Evolutionary conservation across 2,797 vertebrate genomes (phyloP), one percentile per base, ranked within the genome.

Genomic region (Staurois parvus): DNA sequence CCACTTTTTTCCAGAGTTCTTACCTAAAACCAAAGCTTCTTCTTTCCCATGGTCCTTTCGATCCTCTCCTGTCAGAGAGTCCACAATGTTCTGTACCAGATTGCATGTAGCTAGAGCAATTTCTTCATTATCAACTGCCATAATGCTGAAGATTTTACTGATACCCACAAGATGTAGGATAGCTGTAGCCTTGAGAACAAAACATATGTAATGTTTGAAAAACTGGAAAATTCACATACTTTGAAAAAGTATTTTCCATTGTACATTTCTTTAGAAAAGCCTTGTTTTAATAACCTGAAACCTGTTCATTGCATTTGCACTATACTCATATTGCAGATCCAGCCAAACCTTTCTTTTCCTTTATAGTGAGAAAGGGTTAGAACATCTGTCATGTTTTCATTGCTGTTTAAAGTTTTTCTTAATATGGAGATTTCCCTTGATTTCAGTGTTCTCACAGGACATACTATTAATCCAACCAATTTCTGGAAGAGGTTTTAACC

Each of bases 121-220:
- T 89, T 99, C 98, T 85, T 98, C 96, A 0, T 97, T 94, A 90
- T 98, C 96, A 42, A 95, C 72, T 0, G 96, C 96, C 98, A 99
- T 98, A 90, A 98, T 95, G 91, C 94, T 95, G 88, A 97, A 98
- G 48, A 99, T 92, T 75, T 92, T 96, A 86, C 97, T 95, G 4
- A 97, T 89, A 42, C 95, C 94, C 84, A 99, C 90, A 81, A 93
- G 89, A 15, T 98, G 94, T 75, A 98, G 89, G 56, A 99, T 95
- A 2, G 95, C 98, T 3, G 96, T 97, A 86, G 98, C 94, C 98
- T 99, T 88, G 89, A 42, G 67, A 24, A 21, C 24, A 78, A 32
- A 83, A 78, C 37, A 78, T 6, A 45, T 42, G 9, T 15, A 15
- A 73, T 28, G n/a, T 42, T 8, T 72, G 10, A 40, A 40, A 62